phyloP scores from a whole-genome alignment of 2,888 invertebrate species.

The Caenorhabditis zanzibari region DNA sequence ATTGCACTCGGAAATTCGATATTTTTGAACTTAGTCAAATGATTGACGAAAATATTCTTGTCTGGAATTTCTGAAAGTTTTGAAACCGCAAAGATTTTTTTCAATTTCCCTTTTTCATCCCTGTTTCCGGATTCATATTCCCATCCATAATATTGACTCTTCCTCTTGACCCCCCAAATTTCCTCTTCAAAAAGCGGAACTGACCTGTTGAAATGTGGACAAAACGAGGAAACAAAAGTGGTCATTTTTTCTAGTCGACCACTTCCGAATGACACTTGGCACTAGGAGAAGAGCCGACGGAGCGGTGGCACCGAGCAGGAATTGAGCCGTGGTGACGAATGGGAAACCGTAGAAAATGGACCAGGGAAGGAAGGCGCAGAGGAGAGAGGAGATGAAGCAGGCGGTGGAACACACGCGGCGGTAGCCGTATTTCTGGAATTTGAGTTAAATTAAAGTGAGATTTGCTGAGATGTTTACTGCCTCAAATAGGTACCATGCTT shows the following conservation, averaged over 20 bases:
- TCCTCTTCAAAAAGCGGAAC: slow-evolving; percentile 1
- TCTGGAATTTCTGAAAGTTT: neutral
- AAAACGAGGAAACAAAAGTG: slow-evolving; percentile 55
- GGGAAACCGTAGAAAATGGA: slow-evolving; percentile 50
- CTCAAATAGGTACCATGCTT: too few species aligned
- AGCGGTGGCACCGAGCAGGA: slow-evolving; percentile 54
- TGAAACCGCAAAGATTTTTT: neutral
- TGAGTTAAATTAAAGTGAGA: too few species aligned
- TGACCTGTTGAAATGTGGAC: slow-evolving; percentile 58
- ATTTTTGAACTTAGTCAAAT: too few species aligned
- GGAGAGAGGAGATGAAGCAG: slow-evolving; percentile 47
- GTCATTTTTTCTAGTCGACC: slow-evolving; percentile 65
- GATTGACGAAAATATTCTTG: too few species aligned
- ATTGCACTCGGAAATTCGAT: too few species aligned
- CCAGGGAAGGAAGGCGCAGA: slow-evolving; percentile 58
- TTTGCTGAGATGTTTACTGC: too few species aligned
- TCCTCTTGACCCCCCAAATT: slow-evolving; percentile 26
- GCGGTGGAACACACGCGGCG: slow-evolving; percentile 44
- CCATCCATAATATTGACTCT: slow-evolving; percentile 25
- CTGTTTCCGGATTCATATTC: slow-evolving; percentile 11
- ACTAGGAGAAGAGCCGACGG: slow-evolving; percentile 56
- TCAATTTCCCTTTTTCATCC: neutral
- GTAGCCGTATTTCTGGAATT: slow-evolving; percentile 55
- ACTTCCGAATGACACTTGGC: slow-evolving; percentile 66
- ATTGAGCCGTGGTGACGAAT: slow-evolving; percentile 27